Percentiles rank a stretch among this genome's conserved stretches.
Evolutionary conservation across 64 coral and sea anemone genomes (phyloP).

Genomic region (Astreopora myriophthalma): DNA sequence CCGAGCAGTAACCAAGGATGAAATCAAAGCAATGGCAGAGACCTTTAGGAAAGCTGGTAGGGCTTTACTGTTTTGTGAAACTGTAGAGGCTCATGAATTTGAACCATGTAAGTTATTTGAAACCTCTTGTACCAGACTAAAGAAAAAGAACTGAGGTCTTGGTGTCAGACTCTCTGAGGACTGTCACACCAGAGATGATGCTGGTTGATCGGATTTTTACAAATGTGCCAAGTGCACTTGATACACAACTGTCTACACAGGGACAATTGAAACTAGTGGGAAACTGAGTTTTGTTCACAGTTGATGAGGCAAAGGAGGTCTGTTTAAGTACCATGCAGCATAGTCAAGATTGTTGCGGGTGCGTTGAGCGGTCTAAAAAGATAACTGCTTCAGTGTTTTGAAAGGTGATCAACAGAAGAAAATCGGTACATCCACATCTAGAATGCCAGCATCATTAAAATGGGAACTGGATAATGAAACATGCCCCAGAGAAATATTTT

Average conservation of each 20-base stretch:
- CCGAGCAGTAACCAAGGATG: slow-evolving; percentile 23
- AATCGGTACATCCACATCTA: slow-evolving; percentile 2
- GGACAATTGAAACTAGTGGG: not conserved
- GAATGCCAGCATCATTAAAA: slow-evolving; percentile 18
- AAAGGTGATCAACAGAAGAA: slow-evolving; percentile 33
- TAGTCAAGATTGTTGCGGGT: slow-evolving; percentile 21
- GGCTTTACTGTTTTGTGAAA: slow-evolving; percentile 42
- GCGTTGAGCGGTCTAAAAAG: slow-evolving; percentile 22
- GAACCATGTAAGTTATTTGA: slow-evolving; percentile 25
- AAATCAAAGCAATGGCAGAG: slow-evolving; percentile 35
- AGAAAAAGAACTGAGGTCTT: not conserved
- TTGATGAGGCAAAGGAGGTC: slow-evolving; percentile 27
- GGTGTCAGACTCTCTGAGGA: not conserved
- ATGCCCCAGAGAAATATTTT: not conserved
- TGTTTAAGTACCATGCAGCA: slow-evolving; percentile 36
- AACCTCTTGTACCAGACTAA: slow-evolving; percentile 26
- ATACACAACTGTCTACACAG: not conserved
- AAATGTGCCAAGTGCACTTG: not conserved
- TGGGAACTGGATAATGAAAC: slow-evolving; percentile 49
- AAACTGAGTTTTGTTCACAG: not conserved
- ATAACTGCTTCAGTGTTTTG: slow-evolving; percentile 52
- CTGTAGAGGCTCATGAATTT: slow-evolving; percentile 47
- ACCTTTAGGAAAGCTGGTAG: slow-evolving; percentile 25
- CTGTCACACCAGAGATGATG: not conserved
- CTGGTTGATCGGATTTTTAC: slow-evolving; percentile 25